These are phyloP conservation scores for Gobius niger DNA, from an alignment of 2,113 vertebrate genomes.

Conservation along the genomic window DNA sequence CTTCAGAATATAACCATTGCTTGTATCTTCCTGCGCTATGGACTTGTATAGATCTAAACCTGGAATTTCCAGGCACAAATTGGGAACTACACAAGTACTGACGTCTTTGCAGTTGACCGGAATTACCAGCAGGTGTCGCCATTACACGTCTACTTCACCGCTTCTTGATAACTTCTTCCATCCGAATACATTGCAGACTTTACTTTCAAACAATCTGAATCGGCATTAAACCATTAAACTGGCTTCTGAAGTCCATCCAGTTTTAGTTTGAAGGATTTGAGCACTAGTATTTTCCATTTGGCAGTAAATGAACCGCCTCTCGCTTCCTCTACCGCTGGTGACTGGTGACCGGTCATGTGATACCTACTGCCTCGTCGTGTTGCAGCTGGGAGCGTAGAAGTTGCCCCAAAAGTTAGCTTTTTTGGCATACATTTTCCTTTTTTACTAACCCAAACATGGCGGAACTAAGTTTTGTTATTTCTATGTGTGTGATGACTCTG, in stretches of 20 bases:
- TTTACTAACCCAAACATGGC: conserved; percentile 69
- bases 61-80: no score
- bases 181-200: background rate
- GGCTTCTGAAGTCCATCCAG: no score
- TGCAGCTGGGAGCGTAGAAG: conserved; percentile 4
- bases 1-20: no score
- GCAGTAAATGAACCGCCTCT: background rate
- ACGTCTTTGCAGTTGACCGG: background rate
- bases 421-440: background rate
- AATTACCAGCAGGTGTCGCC: conserved; percentile 19
- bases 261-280: no score
- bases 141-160: background rate
- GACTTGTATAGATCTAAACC: no score
- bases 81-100: no score
- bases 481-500: conserved; percentile 87
- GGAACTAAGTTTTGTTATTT: conserved; percentile 78
- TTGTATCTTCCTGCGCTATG: no score
- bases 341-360: conserved; percentile 55
- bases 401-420: conserved; percentile 25
- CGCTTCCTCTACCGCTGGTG: conserved; percentile 5
- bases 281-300: background rate
- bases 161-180: background rate
- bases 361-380: background rate
- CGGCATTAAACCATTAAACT: no score
- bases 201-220: background rate